Base-by-base conservation (phyloP, 2,113 vertebrate genomes). In the Megalops atlanticus region DNA sequence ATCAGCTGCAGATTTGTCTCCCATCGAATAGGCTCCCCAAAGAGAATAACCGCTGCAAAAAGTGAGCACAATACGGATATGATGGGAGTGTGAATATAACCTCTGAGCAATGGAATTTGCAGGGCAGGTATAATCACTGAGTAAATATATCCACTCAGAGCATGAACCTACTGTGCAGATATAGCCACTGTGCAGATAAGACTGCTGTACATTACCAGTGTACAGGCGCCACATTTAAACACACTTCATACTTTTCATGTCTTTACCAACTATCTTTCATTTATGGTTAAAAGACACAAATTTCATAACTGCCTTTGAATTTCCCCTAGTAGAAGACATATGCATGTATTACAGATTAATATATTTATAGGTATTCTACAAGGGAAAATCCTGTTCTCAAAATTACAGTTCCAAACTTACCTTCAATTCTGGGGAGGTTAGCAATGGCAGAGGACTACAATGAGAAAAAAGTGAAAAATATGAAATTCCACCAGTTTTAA, bases 21-120 rank as follows among this genome's bases (percentile, higher is more conserved):
- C 96, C 96, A 98, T 85, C 95, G 91, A 70, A 96, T 90, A 24
- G 96, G 96, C 87, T 98, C 96, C 8, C 96, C 96, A 78, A 98
- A 96, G 77, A 97, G 83, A 83, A 97, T 90, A 82, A 98, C 91
- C 3, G 94, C 96, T 97, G 69, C 0, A 47, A 75, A 11, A 71
- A 79, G 2, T 86, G 79, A 21, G 64, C 24, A 52, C n/a, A 69
- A 70, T 31, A 27, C n/a, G 5, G 27, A 31, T 31, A 15, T 31
- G 8, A 64, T 24, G 58, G 4, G 16, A 52, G 43, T 76, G 74
- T 14, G 14, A 45, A 45, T 45, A 45, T 45, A 45, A 45, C 43
- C 43, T 10, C 43, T 45, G 14, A 10, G 43, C 43, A 10, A 45
- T 10, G 14, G 43, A n/a, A 58, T 21, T 58, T 18, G 24, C 16